phyloP scores from a whole-genome alignment of 2,888 invertebrate species.

The Drosophila monieri region DNA sequence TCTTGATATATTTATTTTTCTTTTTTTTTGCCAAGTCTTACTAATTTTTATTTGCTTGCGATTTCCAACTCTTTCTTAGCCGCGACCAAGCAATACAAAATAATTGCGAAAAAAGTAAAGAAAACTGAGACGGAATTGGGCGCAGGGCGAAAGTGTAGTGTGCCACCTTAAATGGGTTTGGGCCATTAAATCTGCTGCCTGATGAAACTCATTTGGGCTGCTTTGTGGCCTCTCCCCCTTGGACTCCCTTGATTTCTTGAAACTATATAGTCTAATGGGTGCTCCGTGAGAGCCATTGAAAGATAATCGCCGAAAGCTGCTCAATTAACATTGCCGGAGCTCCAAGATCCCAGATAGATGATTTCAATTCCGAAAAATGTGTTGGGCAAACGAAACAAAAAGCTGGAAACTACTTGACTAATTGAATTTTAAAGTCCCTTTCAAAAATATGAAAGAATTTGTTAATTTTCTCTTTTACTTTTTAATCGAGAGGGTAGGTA shows the following conservation, averaged over 20 bases:
- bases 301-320: slow-evolving; percentile 46
- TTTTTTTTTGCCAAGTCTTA: slow-evolving; percentile 6
- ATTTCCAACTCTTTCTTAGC: slow-evolving; percentile 33
- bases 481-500: neutral
- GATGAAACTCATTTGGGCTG: slow-evolving; percentile 47
- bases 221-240: slow-evolving; percentile 21
- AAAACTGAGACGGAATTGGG: slow-evolving; percentile 37
- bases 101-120: slow-evolving; percentile 47
- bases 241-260: slow-evolving; percentile 16
- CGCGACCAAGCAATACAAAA: slow-evolving; percentile 30
- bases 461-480: neutral
- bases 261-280: slow-evolving; percentile 31
- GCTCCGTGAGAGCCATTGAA: slow-evolving; percentile 44
- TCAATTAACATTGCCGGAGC: slow-evolving; percentile 28
- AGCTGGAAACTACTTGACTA: neutral
- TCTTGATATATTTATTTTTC: slow-evolving; percentile 30
- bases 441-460: neutral
- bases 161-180: slow-evolving; percentile 46
- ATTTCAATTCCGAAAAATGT: slow-evolving; percentile 14
- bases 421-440: slow-evolving; percentile 1
- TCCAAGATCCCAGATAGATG: slow-evolving; percentile 13
- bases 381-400: neutral
- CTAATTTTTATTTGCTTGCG: slow-evolving; percentile 44
- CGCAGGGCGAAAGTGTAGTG: slow-evolving; percentile 51
- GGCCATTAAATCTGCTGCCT: slow-evolving; percentile 37